Conservation (phyloP, 2,888 invertebrate genomes). For the Drosophila villosipedis region DNA sequence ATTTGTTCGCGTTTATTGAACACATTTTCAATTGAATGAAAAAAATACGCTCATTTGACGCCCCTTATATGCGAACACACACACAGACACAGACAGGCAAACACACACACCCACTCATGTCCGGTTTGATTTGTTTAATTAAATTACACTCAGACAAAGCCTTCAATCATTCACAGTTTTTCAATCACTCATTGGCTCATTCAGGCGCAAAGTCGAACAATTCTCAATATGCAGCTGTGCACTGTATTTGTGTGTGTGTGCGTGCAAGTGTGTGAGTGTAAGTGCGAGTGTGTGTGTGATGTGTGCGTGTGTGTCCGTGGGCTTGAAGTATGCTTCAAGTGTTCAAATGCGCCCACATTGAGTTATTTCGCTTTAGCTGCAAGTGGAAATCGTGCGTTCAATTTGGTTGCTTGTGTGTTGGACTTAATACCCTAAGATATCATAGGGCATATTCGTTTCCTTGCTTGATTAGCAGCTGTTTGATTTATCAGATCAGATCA, state of each 20-base stretch:
- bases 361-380: constrained; percentile 50
- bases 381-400: constrained; percentile 59
- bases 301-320: constrained; percentile 8
- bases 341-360: constrained; percentile 26
- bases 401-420: constrained; percentile 30
- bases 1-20: constrained; percentile 61
- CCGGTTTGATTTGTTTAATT: constrained; percentile 75
- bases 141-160: constrained; percentile 75
- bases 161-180: constrained; percentile 76
- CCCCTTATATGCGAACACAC: neutral
- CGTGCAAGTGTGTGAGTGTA: constrained; percentile 14
- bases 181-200: constrained; percentile 77
- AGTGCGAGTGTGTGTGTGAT: constrained; percentile 3
- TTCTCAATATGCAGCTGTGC: constrained; percentile 51
- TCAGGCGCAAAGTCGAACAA: constrained; percentile 66
- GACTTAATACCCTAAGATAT: constrained; percentile 13
- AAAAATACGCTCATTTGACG: constrained; percentile 53
- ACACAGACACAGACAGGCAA: constrained; percentile 1
- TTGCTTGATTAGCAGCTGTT: neutral
- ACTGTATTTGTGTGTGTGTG: constrained; percentile 21
- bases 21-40: constrained; percentile 72
- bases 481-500: neutral
- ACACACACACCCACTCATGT: constrained; percentile 1
- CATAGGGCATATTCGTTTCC: neutral
- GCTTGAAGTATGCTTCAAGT: constrained; percentile 37